A percentile compares a stretch with the other conserved stretches of the same genome.
Conservation (phyloP, 2,888 invertebrate genomes). For the Macrosiphum euphorbiae region DNA sequence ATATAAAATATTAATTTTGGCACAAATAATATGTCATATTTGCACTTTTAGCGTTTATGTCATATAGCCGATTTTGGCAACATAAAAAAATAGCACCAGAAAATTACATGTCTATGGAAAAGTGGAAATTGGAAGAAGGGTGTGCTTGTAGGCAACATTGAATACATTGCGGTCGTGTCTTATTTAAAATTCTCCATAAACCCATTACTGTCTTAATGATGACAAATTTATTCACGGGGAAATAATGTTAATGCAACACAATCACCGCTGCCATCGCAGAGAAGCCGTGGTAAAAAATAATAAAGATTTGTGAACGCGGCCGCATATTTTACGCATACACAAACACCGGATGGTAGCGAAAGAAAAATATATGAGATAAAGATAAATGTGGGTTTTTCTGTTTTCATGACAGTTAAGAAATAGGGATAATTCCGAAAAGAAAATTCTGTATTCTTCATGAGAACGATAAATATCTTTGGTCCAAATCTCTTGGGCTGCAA, state of each 20-base stretch:
- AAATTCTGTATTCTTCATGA: constrained; percentile 53
- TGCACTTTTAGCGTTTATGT: too few relatives aligned
- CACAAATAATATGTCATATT: too few relatives aligned
- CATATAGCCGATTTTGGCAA: background rate
- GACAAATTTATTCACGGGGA: background rate
- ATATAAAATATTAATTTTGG: too few relatives aligned
- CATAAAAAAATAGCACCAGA: background rate
- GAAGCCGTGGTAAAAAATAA: background rate
- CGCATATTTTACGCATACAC: background rate
- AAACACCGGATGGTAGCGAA: background rate
- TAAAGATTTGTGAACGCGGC: constrained; percentile 27
- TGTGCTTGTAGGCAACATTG: background rate
- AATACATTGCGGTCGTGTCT: background rate
- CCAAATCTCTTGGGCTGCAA: constrained; percentile 51
- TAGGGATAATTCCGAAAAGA: constrained; percentile 35
- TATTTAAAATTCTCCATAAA: background rate
- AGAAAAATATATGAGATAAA: constrained; percentile 31
- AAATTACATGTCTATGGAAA: background rate
- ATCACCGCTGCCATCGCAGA: background rate
- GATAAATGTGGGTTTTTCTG: constrained; percentile 51
- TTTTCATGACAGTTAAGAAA: constrained; percentile 53
- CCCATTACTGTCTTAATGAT: background rate
- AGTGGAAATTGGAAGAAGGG: background rate
- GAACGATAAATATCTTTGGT: constrained; percentile 54
- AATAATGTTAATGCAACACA: background rate